Percentiles rank a stretch among this genome's conserved stretches.
Evolutionary conservation across 2,797 vertebrate genomes (phyloP).

Genomic region (Acropternis orthonyx): DNA sequence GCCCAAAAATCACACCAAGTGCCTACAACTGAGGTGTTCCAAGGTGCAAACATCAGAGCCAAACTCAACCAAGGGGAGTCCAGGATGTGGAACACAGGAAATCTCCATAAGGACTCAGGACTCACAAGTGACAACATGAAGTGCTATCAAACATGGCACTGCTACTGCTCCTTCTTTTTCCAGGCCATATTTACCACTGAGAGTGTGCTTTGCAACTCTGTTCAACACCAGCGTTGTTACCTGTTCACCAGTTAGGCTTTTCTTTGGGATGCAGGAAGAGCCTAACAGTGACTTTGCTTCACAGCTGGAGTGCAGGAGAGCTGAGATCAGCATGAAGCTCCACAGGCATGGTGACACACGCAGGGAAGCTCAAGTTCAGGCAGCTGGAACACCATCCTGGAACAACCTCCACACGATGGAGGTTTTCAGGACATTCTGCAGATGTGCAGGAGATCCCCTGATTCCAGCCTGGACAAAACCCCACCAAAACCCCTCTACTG

Average conservation of each 20-base stretch:
- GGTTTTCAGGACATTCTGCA: background rate
- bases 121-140: background rate
- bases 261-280: background rate
- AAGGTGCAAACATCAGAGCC: background rate
- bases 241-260: background rate
- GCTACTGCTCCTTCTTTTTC: background rate
- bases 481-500: background rate
- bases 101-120: background rate
- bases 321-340: background rate
- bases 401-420: rapidly evolving
- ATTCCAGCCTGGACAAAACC: background rate
- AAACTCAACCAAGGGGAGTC: background rate
- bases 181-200: background rate
- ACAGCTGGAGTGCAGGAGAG: background rate
- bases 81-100: background rate
- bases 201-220: rapidly evolving
- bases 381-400: background rate
- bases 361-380: background rate
- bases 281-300: background rate
- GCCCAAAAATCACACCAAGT: background rate
- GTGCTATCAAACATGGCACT: background rate
- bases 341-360: rapidly evolving
- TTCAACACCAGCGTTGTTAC: background rate
- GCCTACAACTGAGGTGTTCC: background rate
- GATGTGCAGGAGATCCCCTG: background rate